phyloP scores from a whole-genome alignment of 2,888 invertebrate species.

The Sinohyriopsis cumingii region DNA sequence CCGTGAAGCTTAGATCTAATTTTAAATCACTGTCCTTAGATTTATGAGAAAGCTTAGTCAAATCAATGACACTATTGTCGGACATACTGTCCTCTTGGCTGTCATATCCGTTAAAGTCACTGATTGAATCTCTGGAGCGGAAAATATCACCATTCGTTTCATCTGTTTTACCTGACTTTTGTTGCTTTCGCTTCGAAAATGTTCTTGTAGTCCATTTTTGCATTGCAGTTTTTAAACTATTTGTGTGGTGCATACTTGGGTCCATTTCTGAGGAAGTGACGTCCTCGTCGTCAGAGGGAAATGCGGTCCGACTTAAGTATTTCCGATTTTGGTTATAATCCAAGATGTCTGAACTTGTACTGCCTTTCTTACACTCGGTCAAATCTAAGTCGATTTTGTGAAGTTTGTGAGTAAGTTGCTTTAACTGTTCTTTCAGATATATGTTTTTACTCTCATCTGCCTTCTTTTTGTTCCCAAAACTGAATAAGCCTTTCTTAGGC shows the following conservation, averaged over 20 bases:
- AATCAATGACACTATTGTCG: conserved; percentile 34
- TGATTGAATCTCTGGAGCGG: not conserved
- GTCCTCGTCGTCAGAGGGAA: conserved; percentile 9
- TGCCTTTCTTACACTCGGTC: conserved; percentile 28
- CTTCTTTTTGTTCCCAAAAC: conserved; percentile 51
- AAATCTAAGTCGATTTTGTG: conserved; percentile 49
- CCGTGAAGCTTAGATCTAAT: no score
- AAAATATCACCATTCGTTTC: no score
- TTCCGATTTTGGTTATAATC: conserved; percentile 45
- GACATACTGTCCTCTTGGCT: conserved; percentile 20
- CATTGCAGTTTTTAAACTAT: conserved; percentile 49
- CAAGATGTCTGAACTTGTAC: conserved; percentile 19
- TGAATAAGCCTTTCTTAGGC: conserved; percentile 46
- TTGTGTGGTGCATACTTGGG: conserved; percentile 7
- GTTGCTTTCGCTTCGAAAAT: conserved; percentile 31
- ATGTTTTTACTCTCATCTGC: conserved; percentile 39
- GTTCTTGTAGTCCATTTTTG: conserved; percentile 56
- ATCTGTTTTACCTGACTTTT: no score
- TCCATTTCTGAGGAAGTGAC: conserved; percentile 1
- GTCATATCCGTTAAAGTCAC: conserved; percentile 11
- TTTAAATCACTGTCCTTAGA: no score
- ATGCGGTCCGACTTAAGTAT: not conserved
- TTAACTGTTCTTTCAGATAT: conserved; percentile 47
- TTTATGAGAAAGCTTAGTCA: conserved; percentile 18
- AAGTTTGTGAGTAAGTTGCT: conserved; percentile 45